phyloP scores from a whole-genome alignment of 2,888 invertebrate species.

The Volucella zonaria region DNA sequence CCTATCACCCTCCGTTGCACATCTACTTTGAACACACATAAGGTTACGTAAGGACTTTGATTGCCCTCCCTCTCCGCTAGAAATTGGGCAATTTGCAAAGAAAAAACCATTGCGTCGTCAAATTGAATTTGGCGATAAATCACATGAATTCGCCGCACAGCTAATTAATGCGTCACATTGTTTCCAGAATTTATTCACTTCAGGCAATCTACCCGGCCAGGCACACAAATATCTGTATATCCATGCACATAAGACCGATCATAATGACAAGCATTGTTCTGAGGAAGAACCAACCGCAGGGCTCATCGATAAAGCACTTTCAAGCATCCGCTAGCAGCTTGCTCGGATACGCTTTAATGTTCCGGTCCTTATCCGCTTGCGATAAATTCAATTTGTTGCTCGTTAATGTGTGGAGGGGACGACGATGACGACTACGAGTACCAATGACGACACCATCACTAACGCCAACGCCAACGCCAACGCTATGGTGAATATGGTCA shows the following conservation, averaged over 20 bases:
- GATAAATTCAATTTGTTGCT: conserved; percentile 66
- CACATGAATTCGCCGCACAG: conserved; percentile 44
- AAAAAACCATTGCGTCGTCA: conserved; percentile 19
- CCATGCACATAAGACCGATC: conserved; percentile 1
- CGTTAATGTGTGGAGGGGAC: conserved; percentile 53
- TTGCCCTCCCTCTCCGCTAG: too few species aligned
- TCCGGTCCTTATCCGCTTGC: conserved; percentile 37
- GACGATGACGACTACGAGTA: neutral
- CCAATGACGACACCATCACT: too few species aligned
- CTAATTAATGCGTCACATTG: conserved; percentile 69
- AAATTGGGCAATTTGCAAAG: neutral
- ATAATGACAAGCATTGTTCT: conserved; percentile 56
- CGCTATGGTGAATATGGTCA: too few species aligned
- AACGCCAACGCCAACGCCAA: too few species aligned
- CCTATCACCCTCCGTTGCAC: neutral
- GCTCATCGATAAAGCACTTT: conserved; percentile 59
- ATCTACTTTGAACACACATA: neutral
- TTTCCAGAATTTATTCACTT: conserved; percentile 52
- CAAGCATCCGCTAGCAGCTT: conserved; percentile 32
- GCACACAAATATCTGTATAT: too few species aligned
- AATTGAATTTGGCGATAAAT: conserved; percentile 61
- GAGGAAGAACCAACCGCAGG: conserved; percentile 34
- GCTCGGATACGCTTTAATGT: conserved; percentile 46
- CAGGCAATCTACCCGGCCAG: conserved; percentile 4
- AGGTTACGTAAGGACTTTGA: neutral